Evolutionary conservation across 1,140 invertebrate species (phyloP), one percentile per base, ranked within the genome.

Genomic region (Meloidogyne floridensis): DNA sequence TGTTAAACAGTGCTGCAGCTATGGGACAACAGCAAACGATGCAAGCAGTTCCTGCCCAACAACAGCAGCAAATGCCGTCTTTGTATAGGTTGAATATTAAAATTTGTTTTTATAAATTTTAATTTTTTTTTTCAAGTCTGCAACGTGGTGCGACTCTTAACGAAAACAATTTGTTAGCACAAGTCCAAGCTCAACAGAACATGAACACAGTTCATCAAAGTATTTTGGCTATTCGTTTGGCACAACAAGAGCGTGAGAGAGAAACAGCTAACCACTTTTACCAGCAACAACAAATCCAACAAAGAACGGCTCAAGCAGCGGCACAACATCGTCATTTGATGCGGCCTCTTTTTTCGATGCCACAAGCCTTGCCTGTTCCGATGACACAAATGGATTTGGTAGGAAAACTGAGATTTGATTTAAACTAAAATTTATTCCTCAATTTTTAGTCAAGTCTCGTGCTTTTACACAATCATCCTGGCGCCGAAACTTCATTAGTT

Each of bases 261-360:
- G 70, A 84, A 42, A 42, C 75, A n/a, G 18, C 72, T 42, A 84
- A 79, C 32, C n/a, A 74, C 13, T 84, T 84, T 59, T 84, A 84
- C 78, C 83, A 75, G 54, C 83, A 85, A 42, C 82, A 85, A 13
- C 83, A 84, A 20, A 85, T 80, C 2, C 83, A 69, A 20, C 81
- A 59, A 15, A 65, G 59, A 65, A 53, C 71, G 32, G 20, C 59
- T 71, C 9, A 85, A 54, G 81, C 77, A 7, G 59, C 77, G 2
- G 20, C 20, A 51, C 77, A 80, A 80, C 77, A 82, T 32, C 18
- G 72, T 9, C 80, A 80, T 81, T 11, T 79, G 18, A 72, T 79
- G 77, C 65, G 77, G 2, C 77, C 70, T 2, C 72, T 73, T 2
- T 84, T 82, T 43, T 83, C 83, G 43, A 69, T 81, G n/a, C 70